These are phyloP conservation scores for Rhinogobio ventralis DNA, from an alignment of 2,797 vertebrate species.

Conservation along the genomic window DNA sequence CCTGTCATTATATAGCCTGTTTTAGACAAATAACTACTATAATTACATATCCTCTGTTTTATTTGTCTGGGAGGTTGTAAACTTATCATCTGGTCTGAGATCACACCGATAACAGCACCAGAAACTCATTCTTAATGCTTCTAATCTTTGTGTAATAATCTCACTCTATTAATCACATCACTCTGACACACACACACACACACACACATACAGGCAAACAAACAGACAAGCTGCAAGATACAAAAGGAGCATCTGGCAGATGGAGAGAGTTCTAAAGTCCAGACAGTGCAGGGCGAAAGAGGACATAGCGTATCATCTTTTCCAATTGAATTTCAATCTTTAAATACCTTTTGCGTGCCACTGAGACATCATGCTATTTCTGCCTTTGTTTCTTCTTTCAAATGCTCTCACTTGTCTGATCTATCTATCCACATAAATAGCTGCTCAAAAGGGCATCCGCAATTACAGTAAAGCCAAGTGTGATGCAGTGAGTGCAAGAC, in stretches of 20 bases:
- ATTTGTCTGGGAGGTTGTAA: conserved; percentile 9
- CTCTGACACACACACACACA: background rate
- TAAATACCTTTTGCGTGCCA: conserved; percentile 32
- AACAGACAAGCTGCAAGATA: conserved; percentile 10
- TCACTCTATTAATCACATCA: conserved; percentile 36
- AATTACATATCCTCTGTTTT: conserved; percentile 28
- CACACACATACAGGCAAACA: background rate
- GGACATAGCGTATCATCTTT: conserved; percentile 43
- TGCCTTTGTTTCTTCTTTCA: conserved; percentile 26
- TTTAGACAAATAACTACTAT: conserved; percentile 15
- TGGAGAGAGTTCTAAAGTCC: conserved; percentile 29
- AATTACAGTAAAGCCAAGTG: conserved; percentile 23
- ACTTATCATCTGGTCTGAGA: conserved; percentile 16
- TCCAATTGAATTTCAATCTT: conserved; percentile 43
- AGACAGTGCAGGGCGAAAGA: conserved; percentile 41
- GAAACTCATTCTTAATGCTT: background rate
- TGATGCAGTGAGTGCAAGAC: background rate
- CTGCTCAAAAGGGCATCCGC: background rate
- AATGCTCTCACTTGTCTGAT: conserved; percentile 6
- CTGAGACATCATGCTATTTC: background rate
- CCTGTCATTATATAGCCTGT: background rate
- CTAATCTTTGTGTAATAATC: conserved; percentile 39
- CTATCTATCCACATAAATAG: conserved; percentile 21
- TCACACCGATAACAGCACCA: background rate
- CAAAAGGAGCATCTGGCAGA: conserved; percentile 47